A percentile compares a stretch with the other conserved stretches of the same genome.
Conservation (phyloP, 2,888 invertebrate species). For the Eupeodes luniger region DNA sequence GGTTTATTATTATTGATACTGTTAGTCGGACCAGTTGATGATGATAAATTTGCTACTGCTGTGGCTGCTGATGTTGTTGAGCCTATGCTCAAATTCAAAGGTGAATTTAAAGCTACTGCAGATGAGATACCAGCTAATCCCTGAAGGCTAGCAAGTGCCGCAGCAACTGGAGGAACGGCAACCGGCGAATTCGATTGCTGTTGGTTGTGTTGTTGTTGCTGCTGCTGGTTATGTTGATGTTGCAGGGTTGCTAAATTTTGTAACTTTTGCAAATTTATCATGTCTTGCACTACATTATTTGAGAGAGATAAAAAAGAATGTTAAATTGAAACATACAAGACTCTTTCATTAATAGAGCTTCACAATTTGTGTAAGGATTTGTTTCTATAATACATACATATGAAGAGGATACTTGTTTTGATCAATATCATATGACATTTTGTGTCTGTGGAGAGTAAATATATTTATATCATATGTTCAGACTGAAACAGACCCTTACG, state of each 20-base stretch:
- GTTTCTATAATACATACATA: conserved; percentile 32
- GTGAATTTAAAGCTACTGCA: conserved; percentile 90
- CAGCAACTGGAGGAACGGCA: conserved; percentile 84
- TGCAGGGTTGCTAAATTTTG: conserved; percentile 91
- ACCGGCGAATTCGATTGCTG: conserved; percentile 83
- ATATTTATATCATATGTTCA: neutral
- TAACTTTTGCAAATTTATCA: conserved; percentile 87
- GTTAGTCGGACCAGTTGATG: conserved; percentile 76
- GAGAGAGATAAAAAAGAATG: conserved; percentile 34
- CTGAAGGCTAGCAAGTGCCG: conserved; percentile 88
- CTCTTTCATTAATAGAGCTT: conserved; percentile 52
- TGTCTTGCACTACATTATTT: conserved; percentile 84
- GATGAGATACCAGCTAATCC: conserved; percentile 84
- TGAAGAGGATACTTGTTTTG: conserved; percentile 34
- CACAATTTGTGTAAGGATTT: conserved; percentile 39
- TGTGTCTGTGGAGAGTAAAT: neutral
- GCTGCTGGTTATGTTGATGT: conserved; percentile 86
- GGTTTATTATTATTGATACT: conserved; percentile 76
- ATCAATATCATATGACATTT: neutral
- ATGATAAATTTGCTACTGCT: conserved; percentile 79
- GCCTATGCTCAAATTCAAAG: conserved; percentile 92
- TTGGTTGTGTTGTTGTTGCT: conserved; percentile 82
- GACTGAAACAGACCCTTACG: conserved; percentile 14
- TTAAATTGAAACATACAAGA: conserved; percentile 60
- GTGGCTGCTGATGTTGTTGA: conserved; percentile 79